A percentile compares a stretch with the other conserved stretches of the same genome.
phyloP scores from a whole-genome alignment of 64 coral and sea anemone species.

The Cladopsammia gracilis region DNA sequence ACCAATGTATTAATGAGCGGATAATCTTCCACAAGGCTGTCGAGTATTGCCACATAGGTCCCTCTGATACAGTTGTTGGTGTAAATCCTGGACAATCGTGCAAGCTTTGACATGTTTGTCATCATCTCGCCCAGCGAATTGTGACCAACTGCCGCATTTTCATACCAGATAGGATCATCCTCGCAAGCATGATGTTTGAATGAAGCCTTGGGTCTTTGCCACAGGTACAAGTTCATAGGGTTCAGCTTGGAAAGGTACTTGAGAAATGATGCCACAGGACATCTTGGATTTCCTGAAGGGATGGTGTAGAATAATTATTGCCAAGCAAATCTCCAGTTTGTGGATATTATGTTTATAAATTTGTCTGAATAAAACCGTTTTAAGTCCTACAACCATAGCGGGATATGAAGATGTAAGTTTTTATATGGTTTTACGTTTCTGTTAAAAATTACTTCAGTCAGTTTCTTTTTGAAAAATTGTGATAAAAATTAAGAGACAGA shows the following conservation, averaged over 20 bases:
- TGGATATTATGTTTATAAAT: too few relatives aligned
- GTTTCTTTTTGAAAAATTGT: too few relatives aligned
- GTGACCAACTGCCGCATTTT: conserved; percentile 85
- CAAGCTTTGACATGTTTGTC: conserved; percentile 84
- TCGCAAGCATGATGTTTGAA: conserved; percentile 73
- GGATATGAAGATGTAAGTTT: too few relatives aligned
- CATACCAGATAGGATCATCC: conserved; percentile 86
- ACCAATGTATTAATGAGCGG: conserved; percentile 30
- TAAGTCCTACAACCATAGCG: too few relatives aligned
- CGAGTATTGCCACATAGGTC: conserved; percentile 50
- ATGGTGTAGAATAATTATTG: background rate
- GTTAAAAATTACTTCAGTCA: too few relatives aligned
- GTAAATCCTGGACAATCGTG: conserved; percentile 79
- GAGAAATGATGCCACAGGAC: conserved; percentile 81
- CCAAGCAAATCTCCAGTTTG: background rate
- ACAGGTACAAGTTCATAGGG: conserved; percentile 77
- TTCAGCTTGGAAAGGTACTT: conserved; percentile 92
- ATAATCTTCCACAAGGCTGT: conserved; percentile 43
- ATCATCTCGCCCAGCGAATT: conserved; percentile 94
- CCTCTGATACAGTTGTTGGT: conserved; percentile 86
- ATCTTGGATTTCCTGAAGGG: conserved; percentile 81
- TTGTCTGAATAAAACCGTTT: too few relatives aligned
- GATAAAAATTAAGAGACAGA: too few relatives aligned
- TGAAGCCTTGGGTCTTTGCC: conserved; percentile 83
- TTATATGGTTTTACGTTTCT: too few relatives aligned